A percentile compares a stretch with the other conserved stretches of the same genome.
phyloP scores from a whole-genome alignment of 2,888 invertebrate genomes.

The Eristalinus aeneus region DNA sequence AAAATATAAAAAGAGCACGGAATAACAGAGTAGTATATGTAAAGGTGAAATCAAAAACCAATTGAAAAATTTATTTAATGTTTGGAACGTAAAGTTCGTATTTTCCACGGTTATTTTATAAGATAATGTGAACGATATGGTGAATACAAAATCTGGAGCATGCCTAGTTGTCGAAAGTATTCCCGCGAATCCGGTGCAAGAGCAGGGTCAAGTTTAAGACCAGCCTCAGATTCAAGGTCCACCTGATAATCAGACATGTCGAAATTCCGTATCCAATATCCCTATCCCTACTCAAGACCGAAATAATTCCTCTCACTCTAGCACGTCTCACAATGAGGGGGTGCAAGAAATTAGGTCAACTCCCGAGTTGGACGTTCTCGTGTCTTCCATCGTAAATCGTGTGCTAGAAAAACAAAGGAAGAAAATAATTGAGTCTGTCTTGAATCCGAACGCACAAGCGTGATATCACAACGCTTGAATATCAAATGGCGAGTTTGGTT shows the following conservation, averaged over 20 bases:
- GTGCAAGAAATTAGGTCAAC: conserved; percentile 4
- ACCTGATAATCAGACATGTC: too few species aligned
- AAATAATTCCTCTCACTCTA: background rate
- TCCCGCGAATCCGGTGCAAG: too few species aligned
- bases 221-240: too few species aligned
- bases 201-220: too few species aligned
- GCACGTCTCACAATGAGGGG: background rate
- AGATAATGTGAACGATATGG: background rate
- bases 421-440: background rate
- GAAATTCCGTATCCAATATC: too few species aligned
- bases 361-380: background rate
- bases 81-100: background rate
- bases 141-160: conserved; percentile 5
- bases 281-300: background rate
- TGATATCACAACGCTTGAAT: conserved; percentile 27
- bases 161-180: background rate
- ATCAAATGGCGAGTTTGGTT: conserved; percentile 12
- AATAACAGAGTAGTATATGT: too few species aligned
- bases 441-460: conserved; percentile 16
- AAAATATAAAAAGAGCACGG: too few species aligned
- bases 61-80: too few species aligned
- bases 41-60: too few species aligned
- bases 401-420: conserved; percentile 11
- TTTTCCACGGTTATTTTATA: too few species aligned
- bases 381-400: conserved; percentile 4